Evolutionary conservation across 2,113 vertebrate species (phyloP), one percentile per base, ranked within the genome.

Genomic region (Rostratula benghalensis): DNA sequence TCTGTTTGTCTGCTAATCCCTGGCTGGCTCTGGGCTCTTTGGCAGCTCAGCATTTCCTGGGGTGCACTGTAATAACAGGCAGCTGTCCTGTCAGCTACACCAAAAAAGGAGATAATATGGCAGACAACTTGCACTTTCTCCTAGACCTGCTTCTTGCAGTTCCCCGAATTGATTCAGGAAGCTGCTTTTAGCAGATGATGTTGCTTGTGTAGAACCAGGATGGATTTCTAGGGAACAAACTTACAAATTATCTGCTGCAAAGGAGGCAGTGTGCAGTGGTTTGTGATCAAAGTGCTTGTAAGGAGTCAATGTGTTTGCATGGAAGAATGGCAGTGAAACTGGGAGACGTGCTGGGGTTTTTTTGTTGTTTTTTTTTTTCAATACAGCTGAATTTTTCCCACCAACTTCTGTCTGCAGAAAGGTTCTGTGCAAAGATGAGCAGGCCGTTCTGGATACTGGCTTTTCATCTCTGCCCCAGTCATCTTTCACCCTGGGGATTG

Each of bases 11-110:
- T 97, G 77, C 91, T 98, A 98, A 98, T 98, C 98, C 96, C 67
- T 97, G 13, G 9, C 97, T 95, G 82, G 77, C 76, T 95, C 96
- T 76, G 93, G 87, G 93, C 81, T 94, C 71, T 86, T 97, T 98
- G 97, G 96, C 97, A 97, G 97, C 92, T 87, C 92, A 96, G 46
- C 75, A 60, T 96, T 98, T 98, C 98, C 98, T 97, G 97, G 98
- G 93, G 98, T 87, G 97, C 71, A 50, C 85, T 54, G 93, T 98
- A 98, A 98, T 98, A 97, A 97, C 97, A 98, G 96, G 92, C 98
- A 98, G 98, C 98, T 98, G 98, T 98, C 97, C 96, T 91, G 85
- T 97, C 95, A 97, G 89, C 88, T 89, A 93, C 51, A 18, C 82
- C 89, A 96, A 96, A 96, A 97, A 97, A 98, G 91, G 94, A 98